Percentiles rank a stretch among this genome's conserved stretches.
phyloP scores from a whole-genome alignment of 1,140 invertebrate genomes.

The Megalopta genalis region DNA sequence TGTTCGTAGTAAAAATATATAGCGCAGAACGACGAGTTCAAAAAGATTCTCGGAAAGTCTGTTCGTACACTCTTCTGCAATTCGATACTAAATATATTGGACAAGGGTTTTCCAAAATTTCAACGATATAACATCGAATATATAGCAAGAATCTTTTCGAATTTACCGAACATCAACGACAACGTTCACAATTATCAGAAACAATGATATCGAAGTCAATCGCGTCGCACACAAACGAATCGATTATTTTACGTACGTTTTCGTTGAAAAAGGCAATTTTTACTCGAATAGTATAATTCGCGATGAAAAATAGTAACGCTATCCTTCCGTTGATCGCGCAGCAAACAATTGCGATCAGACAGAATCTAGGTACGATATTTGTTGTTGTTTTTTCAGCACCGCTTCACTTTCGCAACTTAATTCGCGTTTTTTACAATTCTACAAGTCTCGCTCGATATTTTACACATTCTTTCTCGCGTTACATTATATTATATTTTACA shows the following conservation, averaged over 20 bases:
- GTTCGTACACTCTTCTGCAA: too few species aligned
- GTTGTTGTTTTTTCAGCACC: conserved; percentile 11
- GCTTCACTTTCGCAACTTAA: background rate
- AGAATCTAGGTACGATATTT: background rate
- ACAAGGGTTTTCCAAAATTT: too few species aligned
- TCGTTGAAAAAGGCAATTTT: background rate
- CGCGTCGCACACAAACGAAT: too few species aligned
- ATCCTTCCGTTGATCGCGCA: conserved; percentile 6
- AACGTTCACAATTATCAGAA: background rate
- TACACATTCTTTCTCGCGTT: conserved; percentile 6
- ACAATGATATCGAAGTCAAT: background rate
- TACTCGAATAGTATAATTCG: too few species aligned
- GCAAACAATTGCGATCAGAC: background rate
- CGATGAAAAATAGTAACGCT: conserved; percentile 8
- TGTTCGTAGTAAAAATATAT: background rate
- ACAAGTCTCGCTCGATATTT: background rate
- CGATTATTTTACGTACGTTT: too few species aligned
- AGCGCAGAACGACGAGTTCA: too few species aligned
- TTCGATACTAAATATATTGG: too few species aligned
- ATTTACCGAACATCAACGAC: background rate
- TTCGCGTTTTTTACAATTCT: conserved; percentile 27
- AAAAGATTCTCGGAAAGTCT: too few species aligned
- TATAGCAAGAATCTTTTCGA: background rate
- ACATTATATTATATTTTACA: conserved; percentile 22
- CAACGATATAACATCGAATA: too few species aligned